Conservation (phyloP, 2,797 vertebrate species). For the Heterohyrax brucei region DNA sequence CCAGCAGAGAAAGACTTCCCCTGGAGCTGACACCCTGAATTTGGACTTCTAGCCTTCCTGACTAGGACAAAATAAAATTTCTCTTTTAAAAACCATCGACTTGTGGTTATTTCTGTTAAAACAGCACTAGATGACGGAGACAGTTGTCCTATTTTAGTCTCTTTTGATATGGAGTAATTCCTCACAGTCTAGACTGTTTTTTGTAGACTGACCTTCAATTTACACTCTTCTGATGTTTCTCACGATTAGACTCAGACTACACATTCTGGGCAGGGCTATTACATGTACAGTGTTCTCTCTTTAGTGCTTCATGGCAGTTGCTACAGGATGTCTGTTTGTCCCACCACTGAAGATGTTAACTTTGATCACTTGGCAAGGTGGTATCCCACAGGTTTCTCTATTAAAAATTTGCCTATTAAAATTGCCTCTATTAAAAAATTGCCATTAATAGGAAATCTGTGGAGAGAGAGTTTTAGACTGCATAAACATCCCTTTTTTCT, state of each 20-base stretch:
- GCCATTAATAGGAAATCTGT: not conserved
- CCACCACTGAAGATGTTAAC: not conserved
- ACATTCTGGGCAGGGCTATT: not conserved
- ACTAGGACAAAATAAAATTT: too few relatives aligned
- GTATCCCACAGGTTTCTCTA: not conserved
- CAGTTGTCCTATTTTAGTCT: not conserved
- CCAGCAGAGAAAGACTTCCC: too few relatives aligned
- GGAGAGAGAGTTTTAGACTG: not conserved
- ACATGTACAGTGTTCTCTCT: not conserved
- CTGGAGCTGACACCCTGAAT: too few relatives aligned
- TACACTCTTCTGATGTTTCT: not conserved
- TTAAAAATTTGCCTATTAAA: constrained; percentile 24
- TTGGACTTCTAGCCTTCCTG: too few relatives aligned
- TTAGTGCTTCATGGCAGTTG: not conserved
- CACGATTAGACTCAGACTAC: not conserved
- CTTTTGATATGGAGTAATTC: constrained; percentile 7
- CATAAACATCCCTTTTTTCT: not conserved
- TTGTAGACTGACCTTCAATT: not conserved
- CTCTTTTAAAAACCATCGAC: too few relatives aligned
- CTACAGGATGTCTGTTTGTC: not conserved
- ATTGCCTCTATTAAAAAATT: too few relatives aligned
- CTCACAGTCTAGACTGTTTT: not conserved
- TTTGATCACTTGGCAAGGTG: not conserved
- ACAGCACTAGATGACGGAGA: too few relatives aligned
- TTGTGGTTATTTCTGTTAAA: too few relatives aligned